Base-by-base conservation (phyloP, 2,888 invertebrate genomes). In the Hyposoter didymator region DNA sequence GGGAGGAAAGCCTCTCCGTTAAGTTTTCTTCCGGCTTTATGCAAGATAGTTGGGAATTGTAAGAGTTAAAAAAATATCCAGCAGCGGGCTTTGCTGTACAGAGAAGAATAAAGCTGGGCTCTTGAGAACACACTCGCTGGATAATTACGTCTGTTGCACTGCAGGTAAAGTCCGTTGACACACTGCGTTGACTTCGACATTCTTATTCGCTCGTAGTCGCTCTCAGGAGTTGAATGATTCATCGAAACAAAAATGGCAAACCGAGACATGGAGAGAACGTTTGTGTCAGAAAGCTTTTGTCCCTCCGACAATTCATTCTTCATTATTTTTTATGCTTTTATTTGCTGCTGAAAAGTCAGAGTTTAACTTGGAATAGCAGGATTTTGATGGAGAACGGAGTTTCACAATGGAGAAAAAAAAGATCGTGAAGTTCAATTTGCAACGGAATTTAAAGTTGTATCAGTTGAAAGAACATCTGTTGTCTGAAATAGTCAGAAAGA, bases 21-120 rank as follows among this genome's bases (percentile, higher is more conserved):
- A 64, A 17, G 67, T 79, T 79, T 72, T 72, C 72, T 70, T 52
- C 22, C 39, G 39, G 64, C 72, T 64, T 70, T 64, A 35, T 79
- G 62, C 35, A 72, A 49, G 39, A 64, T 70, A 52, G 72, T 72
- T 64, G 72, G 6, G 39, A n/a, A 17, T 55, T 49, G n/a, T 49
- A 28, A 35, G 35, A 55, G n/a, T 12, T n/a, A 62, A 79, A 79
- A 72, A 72, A 79, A 64, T 35, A 35, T 39, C 22, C 59, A 79
- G 79, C 45, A 72, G 35, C 70, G 35, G 45, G 47, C 19, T 47
- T 62, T 14, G 47, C 62, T 19, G 49, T 47, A 72, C 70, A 45
- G 62, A 49, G 79, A 78, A 72, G 72, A 79, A 72, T 49, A 72
- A 79, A 35, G 22, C 17, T 22, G 12, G 35, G 45, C 45, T 45